Evolutionary conservation across 64 coral and sea anemone genomes (phyloP), one percentile per base, ranked within the genome.

Genomic region (Anthopleura sola): DNA sequence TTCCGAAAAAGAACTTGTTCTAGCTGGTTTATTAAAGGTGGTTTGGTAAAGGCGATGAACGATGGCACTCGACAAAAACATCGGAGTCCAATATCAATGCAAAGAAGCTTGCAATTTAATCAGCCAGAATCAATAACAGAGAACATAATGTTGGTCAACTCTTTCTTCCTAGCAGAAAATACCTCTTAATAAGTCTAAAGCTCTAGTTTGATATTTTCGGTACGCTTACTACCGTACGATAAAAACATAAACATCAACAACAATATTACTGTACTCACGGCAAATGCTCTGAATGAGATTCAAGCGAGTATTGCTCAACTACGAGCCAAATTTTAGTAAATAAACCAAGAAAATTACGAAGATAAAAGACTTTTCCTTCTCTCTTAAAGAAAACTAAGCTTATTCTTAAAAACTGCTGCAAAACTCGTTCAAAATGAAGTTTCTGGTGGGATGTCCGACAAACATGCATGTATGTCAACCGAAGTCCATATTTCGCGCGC

Each of bases 181-280:
- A 34, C 29, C 13, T 29, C 13, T 71, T n/a, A 6, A 71, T 29
- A 15, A 32, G 0, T 0, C 20, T 32, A 71, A 71, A 71, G 34
- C 66, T 34, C 29, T 32, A 5, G 66, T 71, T 71, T 17, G 29
- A 71, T 34, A 71, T 34, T 34, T 71, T 32, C 3, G 23, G 66
- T 29, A 29, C 29, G 5, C 50, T 17, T 32, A 71, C 66, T 0
- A 71, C 11, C 66, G 66, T 33, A 62, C 21, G 5, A 44, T 44
- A 8, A 32, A 71, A 71, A 34, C 66, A 71, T 32, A 36, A 71
- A 71, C 66, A 71, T 71, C 66, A 71, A 71, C 66, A 71, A 71
- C 12, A 68, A 2, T 26, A 11, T 44, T 44, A 20, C 58, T 26
- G 31, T 71, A 71, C 66, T 71, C 28, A 71, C 66, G 28, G 66